Evolutionary conservation across 2,797 vertebrate genomes (phyloP).

Genomic region (Helicolenus hilgendorfi): DNA sequence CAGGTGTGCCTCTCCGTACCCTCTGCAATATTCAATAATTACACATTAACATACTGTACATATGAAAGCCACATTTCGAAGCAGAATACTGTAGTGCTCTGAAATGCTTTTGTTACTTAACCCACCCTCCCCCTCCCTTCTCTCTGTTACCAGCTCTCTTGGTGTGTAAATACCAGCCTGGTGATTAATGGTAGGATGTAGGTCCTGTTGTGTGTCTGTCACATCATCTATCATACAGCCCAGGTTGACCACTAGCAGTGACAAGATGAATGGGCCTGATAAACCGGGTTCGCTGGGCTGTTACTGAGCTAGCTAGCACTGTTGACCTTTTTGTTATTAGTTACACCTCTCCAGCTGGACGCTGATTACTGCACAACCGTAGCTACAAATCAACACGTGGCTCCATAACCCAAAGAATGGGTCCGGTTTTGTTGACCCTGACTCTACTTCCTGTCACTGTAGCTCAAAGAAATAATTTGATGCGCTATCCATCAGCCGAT

Average conservation of each 20-base stretch:
- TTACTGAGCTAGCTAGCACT: slow-evolving; percentile 13
- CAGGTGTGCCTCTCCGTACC: slow-evolving; percentile 50
- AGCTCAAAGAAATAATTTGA: not conserved
- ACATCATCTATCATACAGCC: slow-evolving; percentile 83
- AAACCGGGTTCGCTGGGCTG: slow-evolving; percentile 22
- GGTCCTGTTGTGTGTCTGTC: slow-evolving; percentile 78
- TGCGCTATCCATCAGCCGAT: not conserved
- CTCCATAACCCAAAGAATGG: not conserved
- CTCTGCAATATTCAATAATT: slow-evolving; percentile 42
- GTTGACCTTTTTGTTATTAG: slow-evolving; percentile 42
- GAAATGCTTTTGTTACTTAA: slow-evolving; percentile 35
- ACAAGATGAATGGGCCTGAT: slow-evolving; percentile 80
- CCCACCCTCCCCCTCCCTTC: not conserved
- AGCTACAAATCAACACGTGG: not conserved
- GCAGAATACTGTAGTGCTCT: slow-evolving; percentile 10
- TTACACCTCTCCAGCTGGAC: slow-evolving; percentile 13
- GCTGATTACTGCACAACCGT: slow-evolving; percentile 13
- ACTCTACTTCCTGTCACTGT: not conserved
- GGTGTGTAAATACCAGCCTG: slow-evolving; percentile 81
- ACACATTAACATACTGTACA: slow-evolving; percentile 36
- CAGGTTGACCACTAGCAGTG: slow-evolving; percentile 69
- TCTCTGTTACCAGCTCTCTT: slow-evolving; percentile 56
- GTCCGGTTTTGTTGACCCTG: not conserved
- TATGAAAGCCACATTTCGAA: slow-evolving; percentile 40
- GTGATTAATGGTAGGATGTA: slow-evolving; percentile 83